Percentiles rank a stretch among this genome's conserved stretches.
phyloP scores from a whole-genome alignment of 2,888 invertebrate species.

The Luffia ferchaultella region DNA sequence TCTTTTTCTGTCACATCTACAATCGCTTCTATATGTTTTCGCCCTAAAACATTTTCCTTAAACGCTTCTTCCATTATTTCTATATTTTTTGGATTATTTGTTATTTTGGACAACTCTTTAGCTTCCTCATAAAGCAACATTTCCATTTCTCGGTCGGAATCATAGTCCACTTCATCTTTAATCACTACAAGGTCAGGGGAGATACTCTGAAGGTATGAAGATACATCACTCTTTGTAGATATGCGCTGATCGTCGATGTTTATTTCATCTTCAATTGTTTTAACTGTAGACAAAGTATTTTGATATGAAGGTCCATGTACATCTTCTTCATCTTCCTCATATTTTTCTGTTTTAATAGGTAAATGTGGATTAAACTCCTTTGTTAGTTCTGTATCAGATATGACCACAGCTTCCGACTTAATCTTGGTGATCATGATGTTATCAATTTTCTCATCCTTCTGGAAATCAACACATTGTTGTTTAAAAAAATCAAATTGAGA shows the following conservation, averaged over 20 bases:
- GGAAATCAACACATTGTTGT: not conserved
- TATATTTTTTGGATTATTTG: not conserved
- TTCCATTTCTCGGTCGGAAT: not conserved
- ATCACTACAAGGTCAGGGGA: not conserved
- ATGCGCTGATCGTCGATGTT: too few species aligned
- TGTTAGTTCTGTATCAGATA: not conserved
- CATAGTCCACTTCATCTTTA: not conserved
- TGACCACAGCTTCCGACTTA: not conserved
- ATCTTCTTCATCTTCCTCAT: not conserved
- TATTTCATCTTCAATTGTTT: too few species aligned
- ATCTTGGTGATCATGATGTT: not conserved
- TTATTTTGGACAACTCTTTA: not conserved
- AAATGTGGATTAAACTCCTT: not conserved
- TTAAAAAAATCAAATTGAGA: too few species aligned
- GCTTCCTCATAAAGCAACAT: not conserved
- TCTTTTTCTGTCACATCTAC: too few species aligned
- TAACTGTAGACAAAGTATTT: too few species aligned
- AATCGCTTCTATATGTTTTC: too few species aligned
- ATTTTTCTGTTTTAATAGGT: not conserved
- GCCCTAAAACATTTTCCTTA: too few species aligned
- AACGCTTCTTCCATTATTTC: not conserved
- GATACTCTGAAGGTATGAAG: not conserved
- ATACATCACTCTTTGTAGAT: not conserved
- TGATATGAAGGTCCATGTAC: too few species aligned
- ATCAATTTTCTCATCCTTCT: not conserved